Conservation (phyloP, 2,888 invertebrate genomes). For the Myopa tessellatipennis region DNA sequence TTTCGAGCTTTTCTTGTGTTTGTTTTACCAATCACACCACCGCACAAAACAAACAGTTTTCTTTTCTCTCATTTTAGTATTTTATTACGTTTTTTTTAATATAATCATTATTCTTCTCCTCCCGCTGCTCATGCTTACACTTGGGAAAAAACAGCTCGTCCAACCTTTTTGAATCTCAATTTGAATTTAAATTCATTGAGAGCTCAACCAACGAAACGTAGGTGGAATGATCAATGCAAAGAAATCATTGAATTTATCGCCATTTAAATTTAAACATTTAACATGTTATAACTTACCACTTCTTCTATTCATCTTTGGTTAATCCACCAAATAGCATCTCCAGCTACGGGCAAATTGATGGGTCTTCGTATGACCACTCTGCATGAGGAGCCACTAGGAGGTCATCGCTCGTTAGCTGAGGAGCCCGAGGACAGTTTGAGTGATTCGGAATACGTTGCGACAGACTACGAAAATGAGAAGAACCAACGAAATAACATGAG, state of each 20-base stretch:
- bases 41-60: neutral
- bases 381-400: slow-evolving; percentile 82
- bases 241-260: neutral
- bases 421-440: slow-evolving; percentile 68
- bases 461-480: slow-evolving; percentile 67
- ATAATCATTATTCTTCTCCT: neutral
- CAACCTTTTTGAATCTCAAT: slow-evolving; percentile 98
- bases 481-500: slow-evolving; percentile 58
- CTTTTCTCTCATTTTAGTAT: neutral
- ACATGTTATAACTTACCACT: too few relatives aligned
- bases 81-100: neutral
- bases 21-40: neutral
- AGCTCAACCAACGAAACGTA: slow-evolving; percentile 91
- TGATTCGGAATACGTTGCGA: slow-evolving; percentile 67
- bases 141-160: slow-evolving; percentile 86
- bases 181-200: slow-evolving; percentile 92
- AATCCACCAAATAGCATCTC: slow-evolving; percentile 73
- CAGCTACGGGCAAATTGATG: slow-evolving; percentile 82
- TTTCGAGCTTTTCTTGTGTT: slow-evolving; percentile 34
- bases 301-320: neutral
- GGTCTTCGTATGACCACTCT: slow-evolving; percentile 91
- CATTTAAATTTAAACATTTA: neutral
- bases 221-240: slow-evolving; percentile 69
- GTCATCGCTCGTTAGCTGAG: slow-evolving; percentile 69
- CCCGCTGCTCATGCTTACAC: slow-evolving; percentile 24